Evolutionary conservation across 2,797 vertebrate species (phyloP).

Genomic region (Rhinophrynus dorsalis): DNA sequence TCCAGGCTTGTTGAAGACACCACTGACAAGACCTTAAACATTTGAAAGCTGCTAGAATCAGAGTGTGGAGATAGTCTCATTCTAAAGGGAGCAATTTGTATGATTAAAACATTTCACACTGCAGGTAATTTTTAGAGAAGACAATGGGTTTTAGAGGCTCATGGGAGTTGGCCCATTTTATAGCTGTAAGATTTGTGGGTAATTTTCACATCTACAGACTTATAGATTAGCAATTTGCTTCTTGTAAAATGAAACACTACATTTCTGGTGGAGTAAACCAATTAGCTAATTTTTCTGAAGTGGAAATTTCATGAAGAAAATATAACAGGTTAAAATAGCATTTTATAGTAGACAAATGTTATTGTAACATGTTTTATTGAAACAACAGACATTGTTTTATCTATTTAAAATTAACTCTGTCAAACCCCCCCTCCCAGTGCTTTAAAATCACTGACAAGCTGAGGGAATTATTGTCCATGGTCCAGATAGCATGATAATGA

Average conservation of each 20-base stretch:
- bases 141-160: conserved; percentile 17
- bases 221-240: neutral
- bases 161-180: neutral
- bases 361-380: no score
- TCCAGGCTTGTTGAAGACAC: neutral
- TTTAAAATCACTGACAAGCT: no score
- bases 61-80: neutral
- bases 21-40: conserved; percentile 6
- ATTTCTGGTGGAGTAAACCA: no score
- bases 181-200: conserved; percentile 13
- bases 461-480: no score
- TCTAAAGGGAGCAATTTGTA: conserved; percentile 11
- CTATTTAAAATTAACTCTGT: no score
- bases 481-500: no score
- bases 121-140: conserved; percentile 17
- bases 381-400: no score
- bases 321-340: no score
- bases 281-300: no score
- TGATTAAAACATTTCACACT: conserved; percentile 3
- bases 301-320: no score
- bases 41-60: neutral
- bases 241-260: conserved; percentile 9
- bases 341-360: no score
- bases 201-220: conserved; percentile 14
- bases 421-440: no score